Conservation (phyloP, 1,140 invertebrate genomes). For the Hesperophylax magnus region DNA sequence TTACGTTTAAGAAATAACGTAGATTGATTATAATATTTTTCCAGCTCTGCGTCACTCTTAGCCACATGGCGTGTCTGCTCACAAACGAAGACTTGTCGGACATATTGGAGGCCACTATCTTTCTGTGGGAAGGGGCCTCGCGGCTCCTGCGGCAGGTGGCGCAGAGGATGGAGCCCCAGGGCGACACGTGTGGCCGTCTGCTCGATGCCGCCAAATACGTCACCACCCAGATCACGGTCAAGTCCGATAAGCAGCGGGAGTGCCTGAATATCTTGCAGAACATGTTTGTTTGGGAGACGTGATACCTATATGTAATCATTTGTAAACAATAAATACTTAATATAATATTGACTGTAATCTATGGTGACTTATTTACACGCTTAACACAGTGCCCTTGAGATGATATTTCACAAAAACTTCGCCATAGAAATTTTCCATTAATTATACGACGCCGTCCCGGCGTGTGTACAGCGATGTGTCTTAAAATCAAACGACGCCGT, state of each 20-base stretch:
- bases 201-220: slow-evolving; percentile 66
- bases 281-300: slow-evolving; percentile 66
- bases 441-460: too few species aligned
- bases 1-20: neutral
- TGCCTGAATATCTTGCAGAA: slow-evolving; percentile 65
- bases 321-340: too few species aligned
- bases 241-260: slow-evolving; percentile 62
- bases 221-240: slow-evolving; percentile 63
- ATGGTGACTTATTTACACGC: too few species aligned
- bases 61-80: slow-evolving; percentile 65
- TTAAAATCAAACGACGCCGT: too few species aligned
- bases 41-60: slow-evolving; percentile 67
- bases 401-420: too few species aligned
- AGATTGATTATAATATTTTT: slow-evolving; percentile 52
- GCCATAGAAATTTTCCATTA: too few species aligned
- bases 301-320: neutral
- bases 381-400: too few species aligned
- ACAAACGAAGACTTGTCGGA: slow-evolving; percentile 63
- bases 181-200: slow-evolving; percentile 64
- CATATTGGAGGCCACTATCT: slow-evolving; percentile 64
- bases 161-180: slow-evolving; percentile 65
- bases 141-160: slow-evolving; percentile 63
- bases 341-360: too few species aligned
- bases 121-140: slow-evolving; percentile 65
- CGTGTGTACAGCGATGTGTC: too few species aligned